These are phyloP conservation scores for Cladorhizidae sp. DNA, from an alignment of 37 sponge, comb jelly and placozoan species.

Conservation along the genomic window DNA sequence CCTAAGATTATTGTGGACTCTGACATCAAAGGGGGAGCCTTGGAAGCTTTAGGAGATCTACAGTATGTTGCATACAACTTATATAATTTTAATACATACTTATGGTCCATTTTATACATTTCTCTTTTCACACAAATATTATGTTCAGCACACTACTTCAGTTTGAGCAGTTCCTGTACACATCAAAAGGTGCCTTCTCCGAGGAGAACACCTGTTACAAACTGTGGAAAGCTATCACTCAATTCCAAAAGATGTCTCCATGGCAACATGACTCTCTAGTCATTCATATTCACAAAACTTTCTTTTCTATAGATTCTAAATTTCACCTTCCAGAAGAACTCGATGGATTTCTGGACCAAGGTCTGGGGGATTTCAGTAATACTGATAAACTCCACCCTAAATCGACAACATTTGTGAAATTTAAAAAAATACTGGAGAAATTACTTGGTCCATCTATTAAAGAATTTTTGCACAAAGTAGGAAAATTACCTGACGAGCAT, in stretches of 20 bases:
- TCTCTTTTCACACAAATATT: background rate
- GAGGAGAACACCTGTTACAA: background rate
- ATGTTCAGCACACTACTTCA: constrained; percentile 1
- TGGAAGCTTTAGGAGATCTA: background rate
- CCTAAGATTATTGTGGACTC: background rate
- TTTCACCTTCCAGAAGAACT: constrained; percentile 1
- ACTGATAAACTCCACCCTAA: no score
- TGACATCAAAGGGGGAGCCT: background rate
- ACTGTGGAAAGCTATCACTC: constrained; percentile 5
- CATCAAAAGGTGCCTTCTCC: background rate
- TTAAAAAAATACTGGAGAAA: no score
- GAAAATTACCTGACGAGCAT: no score
- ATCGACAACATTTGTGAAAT: no score
- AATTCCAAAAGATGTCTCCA: background rate
- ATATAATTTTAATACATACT: no score
- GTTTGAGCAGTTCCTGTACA: constrained; percentile 29
- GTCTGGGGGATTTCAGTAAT: background rate
- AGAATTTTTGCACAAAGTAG: no score
- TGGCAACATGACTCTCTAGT: constrained; percentile 8
- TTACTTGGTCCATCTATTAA: no score
- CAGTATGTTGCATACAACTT: background rate
- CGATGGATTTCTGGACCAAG: background rate
- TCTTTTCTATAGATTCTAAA: background rate
- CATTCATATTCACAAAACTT: constrained; percentile 9
- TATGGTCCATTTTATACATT: background rate